Evolutionary conservation across 2,797 vertebrate genomes (phyloP).

Genomic region (Channa striata): DNA sequence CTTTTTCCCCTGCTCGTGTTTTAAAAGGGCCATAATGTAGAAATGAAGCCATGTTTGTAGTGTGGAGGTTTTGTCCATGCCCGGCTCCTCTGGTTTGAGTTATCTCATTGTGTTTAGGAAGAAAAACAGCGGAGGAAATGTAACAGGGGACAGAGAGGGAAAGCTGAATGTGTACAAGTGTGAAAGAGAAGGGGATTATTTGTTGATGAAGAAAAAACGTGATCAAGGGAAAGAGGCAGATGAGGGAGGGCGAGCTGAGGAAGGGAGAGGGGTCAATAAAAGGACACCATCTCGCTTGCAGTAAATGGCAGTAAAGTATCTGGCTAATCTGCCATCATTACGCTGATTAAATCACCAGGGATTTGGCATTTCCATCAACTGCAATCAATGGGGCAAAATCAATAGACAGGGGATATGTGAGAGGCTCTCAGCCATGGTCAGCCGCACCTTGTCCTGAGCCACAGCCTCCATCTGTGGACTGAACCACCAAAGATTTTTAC

Average conservation of each 20-base stretch:
- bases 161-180: constrained; percentile 49
- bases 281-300: constrained; percentile 83
- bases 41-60: constrained; percentile 42
- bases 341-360: constrained; percentile 87
- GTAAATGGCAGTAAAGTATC: constrained; percentile 84
- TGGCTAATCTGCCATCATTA: constrained; percentile 87
- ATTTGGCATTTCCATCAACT: constrained; percentile 84
- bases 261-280: constrained; percentile 81
- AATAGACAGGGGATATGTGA: constrained; percentile 80
- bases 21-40: constrained; percentile 42
- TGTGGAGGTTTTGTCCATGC: not conserved
- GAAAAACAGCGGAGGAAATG: not conserved
- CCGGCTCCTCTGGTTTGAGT: constrained; percentile 50
- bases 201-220: constrained; percentile 55
- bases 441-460: constrained; percentile 52
- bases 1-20: constrained; percentile 31
- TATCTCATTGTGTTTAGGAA: constrained; percentile 29
- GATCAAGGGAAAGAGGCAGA: constrained; percentile 60
- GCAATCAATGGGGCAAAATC: constrained; percentile 85
- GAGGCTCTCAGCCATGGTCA: constrained; percentile 66
- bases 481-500: constrained; percentile 52
- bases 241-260: constrained; percentile 52
- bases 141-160: constrained; percentile 11
- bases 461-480: constrained; percentile 41
- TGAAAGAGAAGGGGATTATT: constrained; percentile 65